Conservation (phyloP, 2,888 invertebrate species). For the Drosophila maculinotata region DNA sequence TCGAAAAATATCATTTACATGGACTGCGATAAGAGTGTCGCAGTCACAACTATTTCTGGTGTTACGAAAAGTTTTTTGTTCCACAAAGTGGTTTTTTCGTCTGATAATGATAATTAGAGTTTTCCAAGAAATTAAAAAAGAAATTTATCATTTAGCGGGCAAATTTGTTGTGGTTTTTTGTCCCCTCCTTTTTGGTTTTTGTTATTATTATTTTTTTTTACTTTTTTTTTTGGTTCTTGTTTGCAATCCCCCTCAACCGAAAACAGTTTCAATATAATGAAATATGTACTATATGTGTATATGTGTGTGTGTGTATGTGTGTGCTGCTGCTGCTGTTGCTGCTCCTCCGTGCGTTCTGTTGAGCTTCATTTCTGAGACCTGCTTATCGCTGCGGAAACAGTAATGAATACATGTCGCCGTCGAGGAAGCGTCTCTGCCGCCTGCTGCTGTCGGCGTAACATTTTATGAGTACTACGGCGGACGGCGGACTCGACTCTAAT, state of each 20-base stretch:
- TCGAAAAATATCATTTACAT: slow-evolving; percentile 76
- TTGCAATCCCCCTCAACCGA: slow-evolving; percentile 6
- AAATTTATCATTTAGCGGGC: slow-evolving; percentile 71
- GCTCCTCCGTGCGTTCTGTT: slow-evolving; percentile 14
- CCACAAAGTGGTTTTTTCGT: slow-evolving; percentile 56
- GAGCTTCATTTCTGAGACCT: slow-evolving; percentile 61
- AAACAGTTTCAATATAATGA: slow-evolving; percentile 68
- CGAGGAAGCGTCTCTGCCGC: slow-evolving; percentile 50
- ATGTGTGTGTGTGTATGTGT: not conserved
- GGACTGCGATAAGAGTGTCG: slow-evolving; percentile 47
- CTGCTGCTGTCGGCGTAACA: slow-evolving; percentile 25
- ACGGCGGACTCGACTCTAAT: slow-evolving; percentile 24
- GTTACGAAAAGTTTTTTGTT: slow-evolving; percentile 50
- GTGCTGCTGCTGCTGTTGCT: slow-evolving; percentile 6
- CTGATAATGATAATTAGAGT: slow-evolving; percentile 77
- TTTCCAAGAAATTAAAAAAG: slow-evolving; percentile 73
- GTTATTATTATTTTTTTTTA: slow-evolving; percentile 9
- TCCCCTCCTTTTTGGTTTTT: slow-evolving; percentile 1
- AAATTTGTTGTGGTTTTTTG: slow-evolving; percentile 28
- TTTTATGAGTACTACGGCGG: slow-evolving; percentile 33
- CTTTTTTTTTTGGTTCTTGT: slow-evolving; percentile 15
- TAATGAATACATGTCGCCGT: slow-evolving; percentile 79
- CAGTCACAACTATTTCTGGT: slow-evolving; percentile 60
- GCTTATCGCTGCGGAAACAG: slow-evolving; percentile 81
- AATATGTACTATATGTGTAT: slow-evolving; percentile 11